Percentiles rank a stretch among this genome's conserved stretches.
Evolutionary conservation across 1,140 invertebrate genomes (phyloP).

Genomic region (Tenebrio molitor): DNA sequence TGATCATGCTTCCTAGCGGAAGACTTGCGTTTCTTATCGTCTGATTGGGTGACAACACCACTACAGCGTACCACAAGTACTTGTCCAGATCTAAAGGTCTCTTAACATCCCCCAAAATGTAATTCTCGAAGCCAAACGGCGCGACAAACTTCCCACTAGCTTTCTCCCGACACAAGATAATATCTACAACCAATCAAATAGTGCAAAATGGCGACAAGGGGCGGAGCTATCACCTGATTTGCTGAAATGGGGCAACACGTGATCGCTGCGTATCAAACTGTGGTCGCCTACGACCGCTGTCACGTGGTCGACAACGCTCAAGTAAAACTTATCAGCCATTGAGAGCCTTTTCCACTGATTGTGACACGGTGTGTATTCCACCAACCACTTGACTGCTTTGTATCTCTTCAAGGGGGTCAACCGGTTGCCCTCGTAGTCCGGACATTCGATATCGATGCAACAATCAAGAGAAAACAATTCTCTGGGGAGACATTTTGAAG

Average conservation of each 20-base stretch:
- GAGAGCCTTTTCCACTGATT: constrained; percentile 65
- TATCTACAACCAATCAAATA: constrained; percentile 63
- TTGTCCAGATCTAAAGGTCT: constrained; percentile 65
- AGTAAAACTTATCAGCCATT: constrained; percentile 66
- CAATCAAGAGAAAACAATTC: constrained; percentile 71
- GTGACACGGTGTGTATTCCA: constrained; percentile 66
- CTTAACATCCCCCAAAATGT: constrained; percentile 66
- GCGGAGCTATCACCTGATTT: constrained; percentile 63
- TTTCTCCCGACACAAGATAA: constrained; percentile 70
- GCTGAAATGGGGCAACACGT: constrained; percentile 72
- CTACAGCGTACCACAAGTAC: constrained; percentile 68
- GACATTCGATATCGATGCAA: constrained; percentile 71
- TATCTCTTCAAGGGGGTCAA: constrained; percentile 63
- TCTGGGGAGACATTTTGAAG: constrained; percentile 60
- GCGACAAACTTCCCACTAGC: constrained; percentile 64
- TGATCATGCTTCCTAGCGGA: constrained; percentile 65
- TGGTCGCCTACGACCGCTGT: constrained; percentile 63
- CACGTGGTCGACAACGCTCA: constrained; percentile 65
- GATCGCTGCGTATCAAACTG: constrained; percentile 66
- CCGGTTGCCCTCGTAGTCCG: constrained; percentile 70
- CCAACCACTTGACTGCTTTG: constrained; percentile 67
- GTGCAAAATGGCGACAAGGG: not conserved
- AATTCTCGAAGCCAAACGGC: constrained; percentile 63
- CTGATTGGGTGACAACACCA: constrained; percentile 66
- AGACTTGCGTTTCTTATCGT: constrained; percentile 63